Evolutionary conservation across 2,888 invertebrate species (phyloP).

Genomic region (Thecophora atra): DNA sequence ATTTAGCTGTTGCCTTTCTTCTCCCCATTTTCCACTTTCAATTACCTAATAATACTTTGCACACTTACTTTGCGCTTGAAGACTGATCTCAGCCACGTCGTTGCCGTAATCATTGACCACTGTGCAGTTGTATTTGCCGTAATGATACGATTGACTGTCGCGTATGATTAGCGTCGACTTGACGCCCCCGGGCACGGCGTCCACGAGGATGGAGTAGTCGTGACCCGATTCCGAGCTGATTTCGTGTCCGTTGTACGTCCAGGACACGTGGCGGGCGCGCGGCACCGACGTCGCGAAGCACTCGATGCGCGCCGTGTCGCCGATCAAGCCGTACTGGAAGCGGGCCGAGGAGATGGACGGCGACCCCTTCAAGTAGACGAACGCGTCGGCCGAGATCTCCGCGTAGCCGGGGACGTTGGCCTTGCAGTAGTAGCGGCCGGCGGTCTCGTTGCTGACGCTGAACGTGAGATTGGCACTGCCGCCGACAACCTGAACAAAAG

Average conservation of each 20-base stretch:
- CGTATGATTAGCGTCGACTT: slow-evolving; percentile 90
- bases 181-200: slow-evolving; percentile 79
- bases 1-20: not conserved
- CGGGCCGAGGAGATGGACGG: slow-evolving; percentile 83
- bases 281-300: slow-evolving; percentile 92
- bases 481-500: slow-evolving; percentile 72
- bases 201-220: slow-evolving; percentile 80
- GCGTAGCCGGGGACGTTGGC: slow-evolving; percentile 88
- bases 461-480: slow-evolving; percentile 82
- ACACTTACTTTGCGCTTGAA: slow-evolving; percentile 88
- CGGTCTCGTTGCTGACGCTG: slow-evolving; percentile 79
- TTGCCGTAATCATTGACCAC: slow-evolving; percentile 91
- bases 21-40: not conserved
- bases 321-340: slow-evolving; percentile 84
- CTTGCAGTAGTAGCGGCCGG: slow-evolving; percentile 89
- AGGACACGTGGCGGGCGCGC: slow-evolving; percentile 84
- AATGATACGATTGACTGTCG: slow-evolving; percentile 86
- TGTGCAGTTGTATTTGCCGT: slow-evolving; percentile 93
- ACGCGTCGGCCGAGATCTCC: slow-evolving; percentile 83
- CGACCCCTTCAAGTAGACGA: slow-evolving; percentile 82
- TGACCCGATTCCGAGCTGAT: slow-evolving; percentile 77
- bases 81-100: slow-evolving; percentile 83
- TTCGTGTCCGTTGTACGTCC: slow-evolving; percentile 87
- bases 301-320: slow-evolving; percentile 84
- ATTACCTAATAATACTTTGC: not conserved